These are phyloP conservation scores for Xylocampa areola DNA, from an alignment of 2,888 invertebrate species.

Conservation along the genomic window DNA sequence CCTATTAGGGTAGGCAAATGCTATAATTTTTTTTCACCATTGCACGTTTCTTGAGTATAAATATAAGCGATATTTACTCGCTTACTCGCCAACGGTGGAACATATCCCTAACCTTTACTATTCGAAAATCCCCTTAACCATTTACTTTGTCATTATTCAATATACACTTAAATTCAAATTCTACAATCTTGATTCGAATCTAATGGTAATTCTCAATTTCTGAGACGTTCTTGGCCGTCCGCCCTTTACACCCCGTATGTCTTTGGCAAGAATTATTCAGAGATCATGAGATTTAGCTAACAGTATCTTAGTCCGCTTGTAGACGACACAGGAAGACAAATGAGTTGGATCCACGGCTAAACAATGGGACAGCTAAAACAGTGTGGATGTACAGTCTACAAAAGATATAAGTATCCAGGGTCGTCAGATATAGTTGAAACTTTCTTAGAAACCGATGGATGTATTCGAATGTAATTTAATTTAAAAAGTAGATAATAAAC, in stretches of 20 bases:
- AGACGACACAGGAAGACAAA: constrained; percentile 45
- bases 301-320: constrained; percentile 4
- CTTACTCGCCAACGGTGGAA: no score
- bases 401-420: no score
- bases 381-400: constrained; percentile 17
- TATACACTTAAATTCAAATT: constrained; percentile 17
- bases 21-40: no score
- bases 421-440: no score
- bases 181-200: constrained; percentile 9
- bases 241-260: not conserved
- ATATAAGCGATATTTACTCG: no score
- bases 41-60: no score
- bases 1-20: no score
- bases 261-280: constrained; percentile 24
- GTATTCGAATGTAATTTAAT: no score
- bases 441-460: no score
- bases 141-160: not conserved
- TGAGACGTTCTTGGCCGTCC: constrained; percentile 19
- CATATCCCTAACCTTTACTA: no score
- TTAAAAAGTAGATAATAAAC: no score
- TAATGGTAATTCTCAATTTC: constrained; percentile 20
- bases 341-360: constrained; percentile 31
- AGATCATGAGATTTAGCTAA: constrained; percentile 30
- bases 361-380: constrained; percentile 30
- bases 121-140: no score